These are phyloP conservation scores for Rutilus rutilus DNA, from an alignment of 2,113 vertebrate species.

Conservation along the genomic window DNA sequence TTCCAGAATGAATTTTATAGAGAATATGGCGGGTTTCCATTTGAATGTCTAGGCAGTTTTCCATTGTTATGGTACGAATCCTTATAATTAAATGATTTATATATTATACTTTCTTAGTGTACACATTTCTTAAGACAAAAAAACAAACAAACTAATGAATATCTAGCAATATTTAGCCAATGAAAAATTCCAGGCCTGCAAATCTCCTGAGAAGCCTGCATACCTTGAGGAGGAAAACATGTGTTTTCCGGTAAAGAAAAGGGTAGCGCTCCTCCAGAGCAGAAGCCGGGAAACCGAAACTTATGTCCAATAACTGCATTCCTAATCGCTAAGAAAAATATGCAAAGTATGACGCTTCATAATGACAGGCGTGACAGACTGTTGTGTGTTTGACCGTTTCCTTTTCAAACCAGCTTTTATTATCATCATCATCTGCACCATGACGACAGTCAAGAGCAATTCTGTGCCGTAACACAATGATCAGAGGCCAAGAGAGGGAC, in stretches of 20 bases:
- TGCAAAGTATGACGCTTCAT: not conserved
- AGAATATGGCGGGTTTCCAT: too few species aligned
- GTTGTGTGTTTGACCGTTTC: not conserved
- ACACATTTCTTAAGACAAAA: too few species aligned
- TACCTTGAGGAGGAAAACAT: not conserved
- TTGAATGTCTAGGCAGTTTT: too few species aligned
- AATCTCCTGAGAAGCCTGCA: not conserved
- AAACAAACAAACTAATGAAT: not conserved
- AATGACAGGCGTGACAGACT: not conserved
- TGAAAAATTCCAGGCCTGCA: not conserved
- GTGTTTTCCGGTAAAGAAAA: not conserved
- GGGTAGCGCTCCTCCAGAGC: not conserved
- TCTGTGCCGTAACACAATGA: slow-evolving; percentile 40
- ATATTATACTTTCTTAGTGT: too few species aligned
- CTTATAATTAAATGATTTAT: too few species aligned
- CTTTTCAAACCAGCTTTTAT: slow-evolving; percentile 61
- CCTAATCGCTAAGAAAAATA: not conserved
- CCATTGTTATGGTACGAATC: too few species aligned
- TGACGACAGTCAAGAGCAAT: slow-evolving; percentile 18
- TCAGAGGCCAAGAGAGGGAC: slow-evolving; percentile 5
- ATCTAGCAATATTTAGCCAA: not conserved
- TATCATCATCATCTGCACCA: slow-evolving; percentile 51
- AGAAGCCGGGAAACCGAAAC: not conserved
- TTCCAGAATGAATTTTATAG: too few species aligned
- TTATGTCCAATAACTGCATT: not conserved